A percentile compares a stretch with the other conserved stretches of the same genome.
Evolutionary conservation across 1,140 invertebrate species (phyloP).

Genomic region (Helicoverpa zea): DNA sequence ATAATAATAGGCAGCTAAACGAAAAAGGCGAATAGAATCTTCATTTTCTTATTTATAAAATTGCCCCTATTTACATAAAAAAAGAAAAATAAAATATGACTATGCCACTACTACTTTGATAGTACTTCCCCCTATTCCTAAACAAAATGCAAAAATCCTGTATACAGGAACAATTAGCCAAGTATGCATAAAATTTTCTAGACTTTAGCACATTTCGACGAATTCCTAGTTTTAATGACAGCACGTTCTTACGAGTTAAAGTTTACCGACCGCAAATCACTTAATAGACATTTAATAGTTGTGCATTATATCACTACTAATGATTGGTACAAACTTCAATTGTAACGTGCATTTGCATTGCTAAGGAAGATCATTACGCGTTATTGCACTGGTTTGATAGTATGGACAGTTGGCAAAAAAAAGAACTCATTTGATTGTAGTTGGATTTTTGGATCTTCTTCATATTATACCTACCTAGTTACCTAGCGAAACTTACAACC

Average conservation of each 20-base stretch:
- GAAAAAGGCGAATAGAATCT: too few species aligned
- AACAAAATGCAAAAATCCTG: too few species aligned
- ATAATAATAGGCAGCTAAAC: too few species aligned
- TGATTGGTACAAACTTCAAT: conserved; percentile 38
- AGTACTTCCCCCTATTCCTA: too few species aligned
- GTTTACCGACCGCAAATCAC: conserved; percentile 46
- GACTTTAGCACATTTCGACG: not conserved
- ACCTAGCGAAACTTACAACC: too few species aligned
- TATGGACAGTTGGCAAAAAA: not conserved
- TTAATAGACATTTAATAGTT: conserved; percentile 42
- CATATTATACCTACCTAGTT: too few species aligned
- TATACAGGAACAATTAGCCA: too few species aligned
- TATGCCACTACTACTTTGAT: too few species aligned
- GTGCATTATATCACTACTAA: conserved; percentile 29
- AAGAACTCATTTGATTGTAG: not conserved
- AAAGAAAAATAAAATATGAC: too few species aligned
- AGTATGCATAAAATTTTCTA: not conserved
- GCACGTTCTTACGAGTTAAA: conserved; percentile 14
- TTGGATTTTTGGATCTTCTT: too few species aligned
- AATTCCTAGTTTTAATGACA: conserved; percentile 6
- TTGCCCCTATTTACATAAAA: too few species aligned
- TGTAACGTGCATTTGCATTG: conserved; percentile 49
- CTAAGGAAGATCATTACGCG: conserved; percentile 31
- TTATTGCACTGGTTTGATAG: conserved; percentile 30
- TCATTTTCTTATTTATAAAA: too few species aligned